phyloP scores from a whole-genome alignment of 2,888 invertebrate species.

The Drosophila infuscata region DNA sequence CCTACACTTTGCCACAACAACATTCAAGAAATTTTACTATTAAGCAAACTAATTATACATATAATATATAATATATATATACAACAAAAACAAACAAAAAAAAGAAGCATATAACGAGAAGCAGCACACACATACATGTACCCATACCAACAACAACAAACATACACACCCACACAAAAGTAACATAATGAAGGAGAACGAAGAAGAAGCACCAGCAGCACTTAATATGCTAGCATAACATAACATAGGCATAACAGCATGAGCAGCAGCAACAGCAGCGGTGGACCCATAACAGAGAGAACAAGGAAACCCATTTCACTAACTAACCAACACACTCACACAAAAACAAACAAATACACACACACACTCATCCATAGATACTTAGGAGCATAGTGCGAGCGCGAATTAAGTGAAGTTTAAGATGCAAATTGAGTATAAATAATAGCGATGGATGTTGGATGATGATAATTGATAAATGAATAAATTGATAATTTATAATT shows the following conservation, averaged over 20 bases:
- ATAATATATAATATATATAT: conserved; percentile 78
- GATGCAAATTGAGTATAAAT: conserved; percentile 33
- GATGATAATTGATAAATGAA: conserved; percentile 20
- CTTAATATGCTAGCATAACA: conserved; percentile 42
- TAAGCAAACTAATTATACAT: conserved; percentile 80
- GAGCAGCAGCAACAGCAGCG: conserved; percentile 2
- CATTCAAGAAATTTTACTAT: conserved; percentile 79
- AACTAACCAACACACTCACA: conserved; percentile 26
- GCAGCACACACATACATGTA: conserved; percentile 42
- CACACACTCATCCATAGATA: conserved; percentile 22
- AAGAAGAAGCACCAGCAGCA: conserved; percentile 44
- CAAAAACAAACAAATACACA: conserved; percentile 11
- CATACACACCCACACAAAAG: conserved; percentile 20
- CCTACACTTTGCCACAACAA: conserved; percentile 81
- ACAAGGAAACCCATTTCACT: conserved; percentile 31
- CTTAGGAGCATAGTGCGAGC: conserved; percentile 48
- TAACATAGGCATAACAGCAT: conserved; percentile 49
- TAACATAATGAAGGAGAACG: conserved; percentile 24
- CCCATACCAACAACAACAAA: conserved; percentile 16
- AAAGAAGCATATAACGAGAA: conserved; percentile 55
- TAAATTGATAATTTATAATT: conserved; percentile 15
- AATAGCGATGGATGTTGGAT: conserved; percentile 26
- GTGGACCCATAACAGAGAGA: conserved; percentile 35
- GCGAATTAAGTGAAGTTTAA: conserved; percentile 32
- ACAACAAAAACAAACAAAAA: conserved; percentile 42